Evolutionary conservation across 2,797 vertebrate species (phyloP).

Genomic region (Paedocypris micromegethes): DNA sequence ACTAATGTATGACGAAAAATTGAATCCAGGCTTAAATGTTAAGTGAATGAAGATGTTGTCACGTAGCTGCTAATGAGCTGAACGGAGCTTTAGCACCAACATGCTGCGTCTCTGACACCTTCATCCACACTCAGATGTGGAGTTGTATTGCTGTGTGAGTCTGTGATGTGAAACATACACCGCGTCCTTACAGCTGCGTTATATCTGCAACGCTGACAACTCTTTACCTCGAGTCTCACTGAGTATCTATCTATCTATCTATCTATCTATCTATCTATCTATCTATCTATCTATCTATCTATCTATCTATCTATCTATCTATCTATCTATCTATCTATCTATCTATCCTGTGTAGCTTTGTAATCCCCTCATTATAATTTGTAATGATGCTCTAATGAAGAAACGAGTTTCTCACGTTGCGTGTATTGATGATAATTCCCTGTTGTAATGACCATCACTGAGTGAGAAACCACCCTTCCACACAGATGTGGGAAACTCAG

Average conservation of each 20-base stretch:
- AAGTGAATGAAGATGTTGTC: slow-evolving; percentile 26
- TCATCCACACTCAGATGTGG: slow-evolving; percentile 58
- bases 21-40: neutral
- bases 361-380: no score
- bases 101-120: slow-evolving; percentile 57
- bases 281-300: no score
- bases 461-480: slow-evolving; percentile 69
- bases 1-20: neutral
- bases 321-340: no score
- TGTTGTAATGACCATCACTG: slow-evolving; percentile 39
- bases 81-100: slow-evolving; percentile 64
- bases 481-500: slow-evolving; percentile 76
- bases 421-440: slow-evolving; percentile 33
- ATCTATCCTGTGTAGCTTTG: no score
- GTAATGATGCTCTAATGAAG: neutral
- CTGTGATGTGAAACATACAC: slow-evolving; percentile 84
- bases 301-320: no score
- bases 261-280: no score
- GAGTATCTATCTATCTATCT: no score
- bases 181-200: slow-evolving; percentile 82
- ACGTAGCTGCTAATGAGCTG: slow-evolving; percentile 65
- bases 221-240: slow-evolving; percentile 49
- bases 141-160: slow-evolving; percentile 70
- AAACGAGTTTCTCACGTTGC: neutral
- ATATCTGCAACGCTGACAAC: slow-evolving; percentile 87